Percentiles rank a stretch among this genome's conserved stretches.
These are phyloP conservation scores for Nomada ruficornis DNA, from an alignment of 2,888 invertebrate species.

Conservation along the genomic window DNA sequence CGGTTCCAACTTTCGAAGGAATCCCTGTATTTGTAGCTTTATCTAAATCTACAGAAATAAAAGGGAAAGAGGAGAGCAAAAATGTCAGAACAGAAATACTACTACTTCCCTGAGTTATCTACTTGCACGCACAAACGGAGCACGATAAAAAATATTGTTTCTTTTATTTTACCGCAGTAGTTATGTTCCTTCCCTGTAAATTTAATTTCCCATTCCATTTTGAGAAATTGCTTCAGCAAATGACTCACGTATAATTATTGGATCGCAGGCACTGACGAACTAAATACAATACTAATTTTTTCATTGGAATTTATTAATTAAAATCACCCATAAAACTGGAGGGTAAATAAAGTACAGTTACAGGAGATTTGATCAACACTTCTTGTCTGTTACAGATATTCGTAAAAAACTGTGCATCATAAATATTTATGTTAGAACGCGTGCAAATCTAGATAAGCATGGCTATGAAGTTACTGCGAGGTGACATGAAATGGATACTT, in stretches of 20 bases:
- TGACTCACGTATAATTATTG: too few relatives aligned
- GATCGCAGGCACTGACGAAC: not conserved
- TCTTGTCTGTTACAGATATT: not conserved
- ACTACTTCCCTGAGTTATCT: not conserved
- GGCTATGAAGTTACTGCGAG: slow-evolving; percentile 7
- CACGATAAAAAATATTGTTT: not conserved
- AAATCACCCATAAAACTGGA: not conserved
- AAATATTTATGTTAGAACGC: slow-evolving; percentile 16
- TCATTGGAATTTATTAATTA: not conserved
- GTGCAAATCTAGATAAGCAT: slow-evolving; percentile 4
- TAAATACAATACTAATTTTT: not conserved
- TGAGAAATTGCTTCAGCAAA: too few relatives aligned
- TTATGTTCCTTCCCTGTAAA: not conserved
- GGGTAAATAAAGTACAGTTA: not conserved
- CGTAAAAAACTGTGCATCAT: not conserved
- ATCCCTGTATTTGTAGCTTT: slow-evolving; percentile 15
- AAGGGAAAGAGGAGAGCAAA: slow-evolving; percentile 8
- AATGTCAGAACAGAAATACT: not conserved
- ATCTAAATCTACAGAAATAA: slow-evolving; percentile 14
- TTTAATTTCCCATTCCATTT: too few relatives aligned
- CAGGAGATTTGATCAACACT: not conserved
- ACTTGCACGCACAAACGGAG: not conserved
- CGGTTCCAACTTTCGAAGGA: slow-evolving; percentile 21
- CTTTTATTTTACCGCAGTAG: not conserved
- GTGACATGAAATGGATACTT: slow-evolving; percentile 1